phyloP scores from a whole-genome alignment of 2,888 invertebrate genomes.

The Hemistola chrysoprasaria region DNA sequence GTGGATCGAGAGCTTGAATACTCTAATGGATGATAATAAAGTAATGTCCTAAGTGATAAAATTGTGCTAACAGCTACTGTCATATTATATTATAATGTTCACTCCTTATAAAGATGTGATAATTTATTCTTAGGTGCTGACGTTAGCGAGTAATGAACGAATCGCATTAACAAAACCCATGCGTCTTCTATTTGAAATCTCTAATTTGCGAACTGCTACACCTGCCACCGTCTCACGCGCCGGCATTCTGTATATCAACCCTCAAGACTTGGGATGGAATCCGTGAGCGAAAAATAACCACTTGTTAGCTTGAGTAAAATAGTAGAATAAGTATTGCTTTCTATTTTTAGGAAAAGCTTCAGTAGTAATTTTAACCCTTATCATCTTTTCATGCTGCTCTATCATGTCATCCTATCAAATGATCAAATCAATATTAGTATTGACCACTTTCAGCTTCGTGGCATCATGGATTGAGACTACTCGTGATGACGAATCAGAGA shows the following conservation, averaged over 20 bases:
- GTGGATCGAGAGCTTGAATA: slow-evolving; percentile 99
- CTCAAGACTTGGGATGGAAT: slow-evolving; percentile 97
- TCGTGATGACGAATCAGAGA: slow-evolving; percentile 86
- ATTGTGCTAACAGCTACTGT: neutral
- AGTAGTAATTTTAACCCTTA: no score
- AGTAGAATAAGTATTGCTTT: no score
- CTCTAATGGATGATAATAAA: slow-evolving; percentile 98
- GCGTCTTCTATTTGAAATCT: slow-evolving; percentile 97
- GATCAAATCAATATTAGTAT: no score
- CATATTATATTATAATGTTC: no score
- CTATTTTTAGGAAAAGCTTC: no score
- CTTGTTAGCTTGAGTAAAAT: no score
- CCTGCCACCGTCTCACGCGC: slow-evolving; percentile 98
- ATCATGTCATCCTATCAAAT: no score
- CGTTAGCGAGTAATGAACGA: slow-evolving; percentile 96
- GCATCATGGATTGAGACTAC: slow-evolving; percentile 94
- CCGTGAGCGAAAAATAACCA: slow-evolving; percentile 85
- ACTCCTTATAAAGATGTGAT: no score
- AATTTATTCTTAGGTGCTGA: slow-evolving; percentile 92
- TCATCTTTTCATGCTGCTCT: no score
- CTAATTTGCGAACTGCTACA: slow-evolving; percentile 94
- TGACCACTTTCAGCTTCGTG: slow-evolving; percentile 84
- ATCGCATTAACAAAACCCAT: slow-evolving; percentile 94
- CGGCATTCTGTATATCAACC: slow-evolving; percentile 96
- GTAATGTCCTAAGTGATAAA: no score